Conservation (phyloP, 2,888 invertebrate species). For the Ariolimax columbianus region DNA sequence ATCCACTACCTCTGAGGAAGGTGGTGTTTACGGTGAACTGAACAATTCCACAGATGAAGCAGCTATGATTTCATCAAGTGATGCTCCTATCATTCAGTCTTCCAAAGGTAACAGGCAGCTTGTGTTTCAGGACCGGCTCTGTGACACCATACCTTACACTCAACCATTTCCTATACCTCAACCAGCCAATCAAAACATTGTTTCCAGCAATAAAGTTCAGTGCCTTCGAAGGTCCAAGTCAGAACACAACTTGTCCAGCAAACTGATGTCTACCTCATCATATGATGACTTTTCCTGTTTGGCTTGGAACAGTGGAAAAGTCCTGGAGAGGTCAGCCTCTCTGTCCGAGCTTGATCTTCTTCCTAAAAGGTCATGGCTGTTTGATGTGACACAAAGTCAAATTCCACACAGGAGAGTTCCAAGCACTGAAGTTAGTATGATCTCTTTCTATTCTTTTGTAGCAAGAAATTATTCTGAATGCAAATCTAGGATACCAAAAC, state of each 20-base stretch:
- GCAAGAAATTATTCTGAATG: too few relatives aligned
- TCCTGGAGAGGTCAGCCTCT: slow-evolving; percentile 39
- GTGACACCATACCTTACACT: neutral
- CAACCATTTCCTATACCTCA: neutral
- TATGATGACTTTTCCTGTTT: slow-evolving; percentile 23
- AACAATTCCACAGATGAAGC: neutral
- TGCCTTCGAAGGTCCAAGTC: slow-evolving; percentile 37
- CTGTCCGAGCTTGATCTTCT: slow-evolving; percentile 40
- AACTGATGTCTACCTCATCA: slow-evolving; percentile 20
- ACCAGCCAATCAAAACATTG: neutral
- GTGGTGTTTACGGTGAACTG: neutral
- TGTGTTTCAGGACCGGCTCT: neutral
- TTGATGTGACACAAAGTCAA: neutral
- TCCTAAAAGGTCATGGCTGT: slow-evolving; percentile 21
- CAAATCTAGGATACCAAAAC: too few relatives aligned
- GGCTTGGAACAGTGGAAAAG: slow-evolving; percentile 45
- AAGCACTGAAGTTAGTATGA: neutral
- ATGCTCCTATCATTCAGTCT: neutral
- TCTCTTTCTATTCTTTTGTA: neutral
- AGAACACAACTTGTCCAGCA: slow-evolving; percentile 22
- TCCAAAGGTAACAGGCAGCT: slow-evolving; percentile 38
- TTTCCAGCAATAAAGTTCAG: neutral
- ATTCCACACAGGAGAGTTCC: neutral
- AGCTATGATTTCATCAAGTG: neutral
- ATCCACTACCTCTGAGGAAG: neutral